phyloP scores from a whole-genome alignment of 1,140 invertebrate species.

The Drosophila kikkawai region DNA sequence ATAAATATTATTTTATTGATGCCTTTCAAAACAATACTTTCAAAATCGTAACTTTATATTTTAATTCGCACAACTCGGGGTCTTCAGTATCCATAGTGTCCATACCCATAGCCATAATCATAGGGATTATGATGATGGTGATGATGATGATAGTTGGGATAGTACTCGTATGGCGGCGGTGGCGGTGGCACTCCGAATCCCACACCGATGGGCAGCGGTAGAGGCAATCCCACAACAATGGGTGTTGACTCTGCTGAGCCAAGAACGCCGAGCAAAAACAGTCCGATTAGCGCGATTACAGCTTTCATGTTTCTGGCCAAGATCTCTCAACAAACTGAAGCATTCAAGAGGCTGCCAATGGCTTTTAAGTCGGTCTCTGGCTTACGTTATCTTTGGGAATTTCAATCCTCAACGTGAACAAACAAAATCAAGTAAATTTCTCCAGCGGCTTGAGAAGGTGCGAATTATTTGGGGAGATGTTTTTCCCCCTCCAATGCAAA shows the following conservation, averaged over 20 bases:
- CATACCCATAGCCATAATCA: constrained; percentile 32
- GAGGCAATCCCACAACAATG: constrained; percentile 17
- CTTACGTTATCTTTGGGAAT: constrained; percentile 18
- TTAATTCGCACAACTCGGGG: too few relatives aligned
- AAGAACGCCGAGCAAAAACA: constrained; percentile 14
- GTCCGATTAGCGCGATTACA: constrained; percentile 23
- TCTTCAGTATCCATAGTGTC: constrained; percentile 19
- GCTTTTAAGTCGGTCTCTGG: constrained; percentile 17
- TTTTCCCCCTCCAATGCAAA: constrained; percentile 41
- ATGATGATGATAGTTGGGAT: constrained; percentile 29
- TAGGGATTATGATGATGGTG: constrained; percentile 25
- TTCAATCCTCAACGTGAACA: constrained; percentile 16
- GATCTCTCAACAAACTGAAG: constrained; percentile 18
- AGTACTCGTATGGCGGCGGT: constrained; percentile 15
- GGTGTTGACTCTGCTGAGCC: constrained; percentile 6
- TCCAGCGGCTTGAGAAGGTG: constrained; percentile 16
- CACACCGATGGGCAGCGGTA: constrained; percentile 23
- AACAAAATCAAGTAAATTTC: constrained; percentile 30
- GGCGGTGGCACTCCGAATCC: constrained; percentile 28
- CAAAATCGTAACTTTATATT: background rate
- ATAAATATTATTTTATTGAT: constrained; percentile 18
- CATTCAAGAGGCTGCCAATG: background rate
- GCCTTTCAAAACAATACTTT: too few relatives aligned
- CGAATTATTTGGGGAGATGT: constrained; percentile 43
- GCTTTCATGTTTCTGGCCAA: constrained; percentile 37